Evolutionary conservation across 2,888 invertebrate species (phyloP), one percentile per base, ranked within the genome.

Genomic region (Lymantria dispar): DNA sequence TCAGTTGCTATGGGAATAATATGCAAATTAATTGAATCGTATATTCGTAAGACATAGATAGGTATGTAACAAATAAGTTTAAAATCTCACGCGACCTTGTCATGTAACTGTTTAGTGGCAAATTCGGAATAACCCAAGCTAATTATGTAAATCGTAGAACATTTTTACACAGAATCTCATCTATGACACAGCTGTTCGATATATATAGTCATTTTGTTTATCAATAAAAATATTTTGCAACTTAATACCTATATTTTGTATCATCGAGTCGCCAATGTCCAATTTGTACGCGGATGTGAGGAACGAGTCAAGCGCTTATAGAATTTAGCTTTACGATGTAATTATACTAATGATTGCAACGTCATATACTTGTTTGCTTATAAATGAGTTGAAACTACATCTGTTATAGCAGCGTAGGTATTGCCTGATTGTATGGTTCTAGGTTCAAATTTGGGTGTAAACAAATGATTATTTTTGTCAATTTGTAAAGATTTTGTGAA

Each of bases 61-160:
- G 9, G 33, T 33, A 38, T 56, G 58, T 59, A 53, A 48, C 48
- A 58, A 47, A 52, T 45, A 58, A 52, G 52, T 51, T 54, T 48
- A 51, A 59, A 42, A 49, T 44, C 47, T 57, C 29, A 40, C 60
- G 63, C 75, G 84, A 76, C 84, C 83, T 83, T 83, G 85, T 60
- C 63, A 61, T 58, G 68, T 81, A 84, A 82, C 83, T 80, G 85
- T 84, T 78, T 66, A 68, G 61, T 45, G 56, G 62, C 56, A 55
- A 50, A 56, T 54, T 74, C 52, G 74, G 71, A 74, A 77, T 73
- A 76, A 79, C 74, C 78, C 77, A 68, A 55, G 61, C 62, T 64
- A 64, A 73, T 73, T 76, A 78, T 78, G 75, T 65, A 72, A 80
- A 78, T 71, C 50, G 58, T 53, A 50, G 54, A 53, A 62, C 51